These are phyloP conservation scores for Neogale vison DNA, from an alignment of 2,113 vertebrate genomes.

Conservation along the genomic window DNA sequence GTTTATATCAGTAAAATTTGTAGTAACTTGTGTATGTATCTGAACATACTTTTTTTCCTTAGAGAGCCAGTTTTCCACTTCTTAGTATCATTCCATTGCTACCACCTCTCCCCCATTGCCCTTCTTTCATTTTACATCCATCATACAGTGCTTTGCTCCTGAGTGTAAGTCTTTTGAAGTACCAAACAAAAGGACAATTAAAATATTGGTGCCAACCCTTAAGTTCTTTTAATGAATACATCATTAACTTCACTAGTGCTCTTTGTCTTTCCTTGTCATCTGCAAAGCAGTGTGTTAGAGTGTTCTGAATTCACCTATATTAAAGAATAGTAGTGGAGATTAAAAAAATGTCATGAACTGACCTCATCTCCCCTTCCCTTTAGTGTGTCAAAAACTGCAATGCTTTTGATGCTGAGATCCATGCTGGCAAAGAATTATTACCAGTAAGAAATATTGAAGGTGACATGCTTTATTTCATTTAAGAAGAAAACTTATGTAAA, in stretches of 20 bases:
- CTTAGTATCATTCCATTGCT: neutral
- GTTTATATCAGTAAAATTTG: neutral
- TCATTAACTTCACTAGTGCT: neutral
- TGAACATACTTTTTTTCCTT: neutral
- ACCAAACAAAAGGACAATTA: neutral
- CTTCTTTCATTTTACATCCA: neutral
- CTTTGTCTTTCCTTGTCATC: neutral
- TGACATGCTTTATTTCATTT: constrained; percentile 35
- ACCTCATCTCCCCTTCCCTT: neutral
- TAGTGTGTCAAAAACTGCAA: neutral
- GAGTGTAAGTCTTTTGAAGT: neutral
- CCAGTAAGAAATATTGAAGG: constrained; percentile 33
- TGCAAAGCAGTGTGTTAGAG: neutral
- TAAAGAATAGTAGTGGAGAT: neutral
- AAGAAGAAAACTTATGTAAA: neutral
- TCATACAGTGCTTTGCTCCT: neutral
- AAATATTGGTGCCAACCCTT: neutral
- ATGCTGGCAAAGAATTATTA: constrained; percentile 1
- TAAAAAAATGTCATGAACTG: constrained; percentile 10
- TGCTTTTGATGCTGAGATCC: neutral
- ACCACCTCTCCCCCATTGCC: rapidly evolving
- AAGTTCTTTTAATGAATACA: neutral
- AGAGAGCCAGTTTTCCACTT: neutral
- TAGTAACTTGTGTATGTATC: neutral
- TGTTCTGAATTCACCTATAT: neutral